phyloP scores from a whole-genome alignment of 2,888 invertebrate species.

The Tenthredo scrophulariae region DNA sequence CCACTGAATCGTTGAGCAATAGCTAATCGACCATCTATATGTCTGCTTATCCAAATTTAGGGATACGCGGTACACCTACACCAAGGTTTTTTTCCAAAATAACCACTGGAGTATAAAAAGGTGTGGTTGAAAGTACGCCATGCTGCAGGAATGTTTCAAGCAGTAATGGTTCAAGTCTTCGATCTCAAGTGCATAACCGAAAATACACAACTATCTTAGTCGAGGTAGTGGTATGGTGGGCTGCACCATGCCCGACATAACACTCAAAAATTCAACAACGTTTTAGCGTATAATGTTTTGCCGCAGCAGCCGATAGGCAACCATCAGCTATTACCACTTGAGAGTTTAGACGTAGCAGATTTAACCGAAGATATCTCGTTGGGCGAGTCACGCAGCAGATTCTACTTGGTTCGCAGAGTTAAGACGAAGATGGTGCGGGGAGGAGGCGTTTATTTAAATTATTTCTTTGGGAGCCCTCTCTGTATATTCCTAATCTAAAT shows the following conservation, averaged over 20 bases:
- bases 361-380: slow-evolving; percentile 13
- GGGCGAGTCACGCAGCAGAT: slow-evolving; percentile 32
- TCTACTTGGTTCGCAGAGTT: slow-evolving; percentile 39
- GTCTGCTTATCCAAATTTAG: neutral
- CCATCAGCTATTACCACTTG: slow-evolving; percentile 46
- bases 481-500: slow-evolving; percentile 69
- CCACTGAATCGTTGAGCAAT: slow-evolving; percentile 20
- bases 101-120: neutral
- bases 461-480: slow-evolving; percentile 61
- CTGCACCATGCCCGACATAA: neutral
- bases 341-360: slow-evolving; percentile 34
- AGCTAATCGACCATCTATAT: neutral
- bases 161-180: slow-evolving; percentile 5
- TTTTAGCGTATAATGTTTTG: slow-evolving; percentile 16
- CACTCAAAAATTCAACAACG: slow-evolving; percentile 35
- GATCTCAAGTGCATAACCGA: slow-evolving; percentile 62
- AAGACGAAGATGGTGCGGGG: slow-evolving; percentile 28
- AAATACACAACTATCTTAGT: slow-evolving; percentile 65
- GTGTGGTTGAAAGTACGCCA: slow-evolving; percentile 1
- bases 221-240: neutral
- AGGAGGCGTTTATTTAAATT: slow-evolving; percentile 67
- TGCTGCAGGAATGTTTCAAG: slow-evolving; percentile 8
- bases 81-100: neutral
- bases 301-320: neutral
- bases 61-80: slow-evolving; percentile 1